Conservation (phyloP, 53 echinoderm and acorn worm genomes). For the Glandiceps talaboti region DNA sequence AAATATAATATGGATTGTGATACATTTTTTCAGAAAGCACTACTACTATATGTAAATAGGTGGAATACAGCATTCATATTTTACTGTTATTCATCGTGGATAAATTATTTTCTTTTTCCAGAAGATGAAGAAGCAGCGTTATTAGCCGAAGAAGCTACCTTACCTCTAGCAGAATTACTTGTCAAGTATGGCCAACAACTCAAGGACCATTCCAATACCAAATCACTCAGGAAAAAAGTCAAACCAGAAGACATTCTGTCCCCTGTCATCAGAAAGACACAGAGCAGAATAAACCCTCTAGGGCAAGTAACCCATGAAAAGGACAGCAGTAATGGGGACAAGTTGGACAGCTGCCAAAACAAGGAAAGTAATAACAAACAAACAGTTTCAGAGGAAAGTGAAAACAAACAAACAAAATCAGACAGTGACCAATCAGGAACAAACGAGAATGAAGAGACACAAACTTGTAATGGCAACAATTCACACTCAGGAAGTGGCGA, state of each 20-base stretch:
- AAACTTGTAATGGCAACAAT: constrained; percentile 15
- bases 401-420: constrained; percentile 21
- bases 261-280: constrained; percentile 75
- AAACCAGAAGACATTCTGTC: constrained; percentile 69
- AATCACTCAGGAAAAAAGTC: constrained; percentile 56
- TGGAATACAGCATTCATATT: neutral
- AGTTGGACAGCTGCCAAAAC: constrained; percentile 16
- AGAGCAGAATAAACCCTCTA: constrained; percentile 1
- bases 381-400: neutral
- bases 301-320: neutral
- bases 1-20: too few species aligned
- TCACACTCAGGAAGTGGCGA: constrained; percentile 3
- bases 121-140: constrained; percentile 69
- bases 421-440: constrained; percentile 10
- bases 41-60: too few species aligned
- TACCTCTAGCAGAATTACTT: constrained; percentile 80
- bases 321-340: constrained; percentile 21
- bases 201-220: constrained; percentile 35
- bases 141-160: constrained; percentile 77
- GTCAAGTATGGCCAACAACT: constrained; percentile 54
- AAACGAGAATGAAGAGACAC: constrained; percentile 7
- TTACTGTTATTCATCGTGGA: too few species aligned
- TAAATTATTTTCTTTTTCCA: constrained; percentile 13
- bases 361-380: constrained; percentile 9
- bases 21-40: too few species aligned